Evolutionary conservation across 2,888 invertebrate species (phyloP).

Genomic region (Bedellia somnulentella): DNA sequence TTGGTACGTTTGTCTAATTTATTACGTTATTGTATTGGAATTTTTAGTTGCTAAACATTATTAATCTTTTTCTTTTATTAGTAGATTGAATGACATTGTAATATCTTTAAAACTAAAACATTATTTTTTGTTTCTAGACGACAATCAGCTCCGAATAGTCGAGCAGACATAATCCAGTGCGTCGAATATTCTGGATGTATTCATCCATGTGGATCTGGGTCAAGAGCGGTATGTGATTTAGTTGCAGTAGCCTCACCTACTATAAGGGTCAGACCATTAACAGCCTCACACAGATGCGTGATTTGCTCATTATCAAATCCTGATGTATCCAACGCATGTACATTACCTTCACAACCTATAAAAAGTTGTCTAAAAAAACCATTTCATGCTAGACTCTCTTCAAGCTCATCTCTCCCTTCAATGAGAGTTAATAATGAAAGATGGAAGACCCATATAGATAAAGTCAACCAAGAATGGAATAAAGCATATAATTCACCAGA

Average conservation of each 20-base stretch:
- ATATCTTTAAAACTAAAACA: no score
- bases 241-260: no score
- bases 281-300: conserved; percentile 35
- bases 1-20: no score
- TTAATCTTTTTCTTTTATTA: no score
- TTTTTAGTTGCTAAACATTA: no score
- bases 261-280: no score
- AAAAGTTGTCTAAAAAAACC: conserved; percentile 49
- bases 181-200: conserved; percentile 36
- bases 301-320: conserved; percentile 27
- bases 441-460: conserved; percentile 33
- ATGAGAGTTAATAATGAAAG: conserved; percentile 26
- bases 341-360: conserved; percentile 38
- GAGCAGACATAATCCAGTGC: conserved; percentile 51
- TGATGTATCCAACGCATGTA: conserved; percentile 30
- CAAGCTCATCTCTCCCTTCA: conserved; percentile 43
- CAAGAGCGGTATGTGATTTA: no score
- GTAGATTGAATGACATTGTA: no score
- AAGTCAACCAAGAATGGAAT: conserved; percentile 38
- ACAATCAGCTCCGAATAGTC: conserved; percentile 34
- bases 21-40: no score
- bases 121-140: conserved; percentile 16
- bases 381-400: conserved; percentile 37
- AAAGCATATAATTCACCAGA: conserved; percentile 39
- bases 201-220: no score